Evolutionary conservation across 64 coral and sea anemone genomes (phyloP).

Genomic region (Astreopora myriophthalma): DNA sequence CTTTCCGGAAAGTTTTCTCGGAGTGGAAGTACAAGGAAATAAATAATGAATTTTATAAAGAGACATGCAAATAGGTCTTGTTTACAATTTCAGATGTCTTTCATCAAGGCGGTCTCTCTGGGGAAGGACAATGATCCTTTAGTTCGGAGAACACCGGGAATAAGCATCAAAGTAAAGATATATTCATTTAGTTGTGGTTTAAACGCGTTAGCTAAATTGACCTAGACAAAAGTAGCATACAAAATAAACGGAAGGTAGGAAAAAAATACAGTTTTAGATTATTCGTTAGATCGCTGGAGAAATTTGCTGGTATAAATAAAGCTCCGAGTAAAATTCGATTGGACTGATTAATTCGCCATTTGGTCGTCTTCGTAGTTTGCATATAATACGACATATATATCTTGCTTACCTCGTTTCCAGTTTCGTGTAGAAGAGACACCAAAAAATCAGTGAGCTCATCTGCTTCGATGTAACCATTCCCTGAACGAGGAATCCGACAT

Average conservation of each 20-base stretch:
- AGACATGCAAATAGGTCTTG: background rate
- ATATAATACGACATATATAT: background rate
- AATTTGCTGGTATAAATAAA: background rate
- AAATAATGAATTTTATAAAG: background rate
- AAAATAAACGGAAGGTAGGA: too few species aligned
- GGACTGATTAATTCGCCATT: background rate
- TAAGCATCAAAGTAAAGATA: too few species aligned
- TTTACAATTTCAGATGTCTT: background rate
- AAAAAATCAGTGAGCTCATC: slow-evolving; percentile 3
- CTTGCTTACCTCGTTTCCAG: slow-evolving; percentile 21
- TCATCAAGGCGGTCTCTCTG: too few species aligned
- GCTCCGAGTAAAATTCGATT: background rate
- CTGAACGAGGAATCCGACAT: background rate
- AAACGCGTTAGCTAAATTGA: too few species aligned
- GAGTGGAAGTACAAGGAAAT: background rate
- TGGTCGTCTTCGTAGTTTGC: background rate
- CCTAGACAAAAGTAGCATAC: too few species aligned
- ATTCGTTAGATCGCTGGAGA: background rate
- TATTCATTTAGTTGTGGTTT: too few species aligned
- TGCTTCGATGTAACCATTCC: slow-evolving; percentile 19
- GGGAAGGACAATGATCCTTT: too few species aligned
- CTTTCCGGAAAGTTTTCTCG: background rate
- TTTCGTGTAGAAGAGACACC: background rate
- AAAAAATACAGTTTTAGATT: background rate
- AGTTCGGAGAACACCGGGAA: too few species aligned